Evolutionary conservation across 2,888 invertebrate genomes (phyloP).

Genomic region (Listrodromus nycthemerus): DNA sequence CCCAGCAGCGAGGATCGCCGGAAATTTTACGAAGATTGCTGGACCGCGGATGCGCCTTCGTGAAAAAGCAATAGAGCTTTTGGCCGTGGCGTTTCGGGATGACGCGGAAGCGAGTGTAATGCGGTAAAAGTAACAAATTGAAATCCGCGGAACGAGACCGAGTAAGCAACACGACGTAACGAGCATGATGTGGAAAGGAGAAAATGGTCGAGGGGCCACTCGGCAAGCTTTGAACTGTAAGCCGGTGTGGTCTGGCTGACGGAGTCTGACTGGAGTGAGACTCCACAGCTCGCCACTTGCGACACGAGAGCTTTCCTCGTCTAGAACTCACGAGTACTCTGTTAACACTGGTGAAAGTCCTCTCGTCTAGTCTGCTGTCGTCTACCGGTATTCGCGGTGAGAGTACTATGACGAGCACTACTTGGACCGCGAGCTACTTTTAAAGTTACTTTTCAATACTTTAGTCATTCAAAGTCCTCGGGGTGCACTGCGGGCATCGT

Average conservation of each 20-base stretch:
- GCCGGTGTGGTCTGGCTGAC: constrained; percentile 65
- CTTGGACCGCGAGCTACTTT: background rate
- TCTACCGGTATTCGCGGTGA: background rate
- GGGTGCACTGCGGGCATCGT: too few relatives aligned
- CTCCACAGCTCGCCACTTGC: constrained; percentile 76
- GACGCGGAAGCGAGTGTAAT: background rate
- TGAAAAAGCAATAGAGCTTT: background rate
- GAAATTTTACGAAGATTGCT: background rate
- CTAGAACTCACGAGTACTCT: constrained; percentile 73
- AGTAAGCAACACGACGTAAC: constrained; percentile 68
- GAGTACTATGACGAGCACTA: background rate
- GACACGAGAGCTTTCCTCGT: constrained; percentile 75
- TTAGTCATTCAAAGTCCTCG: too few relatives aligned
- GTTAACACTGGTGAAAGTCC: constrained; percentile 69
- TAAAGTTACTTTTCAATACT: background rate
- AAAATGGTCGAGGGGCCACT: constrained; percentile 60
- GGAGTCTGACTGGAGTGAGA: constrained; percentile 70
- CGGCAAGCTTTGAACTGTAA: constrained; percentile 72
- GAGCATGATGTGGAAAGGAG: constrained; percentile 66
- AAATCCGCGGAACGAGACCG: constrained; percentile 49
- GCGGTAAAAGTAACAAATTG: constrained; percentile 48
- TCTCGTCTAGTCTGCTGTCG: constrained; percentile 27
- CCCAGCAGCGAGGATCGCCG: too few relatives aligned
- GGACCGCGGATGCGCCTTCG: background rate
- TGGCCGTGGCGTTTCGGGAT: background rate